Evolutionary conservation across 1,140 invertebrate species (phyloP).

Genomic region (Euborellia annulipes): DNA sequence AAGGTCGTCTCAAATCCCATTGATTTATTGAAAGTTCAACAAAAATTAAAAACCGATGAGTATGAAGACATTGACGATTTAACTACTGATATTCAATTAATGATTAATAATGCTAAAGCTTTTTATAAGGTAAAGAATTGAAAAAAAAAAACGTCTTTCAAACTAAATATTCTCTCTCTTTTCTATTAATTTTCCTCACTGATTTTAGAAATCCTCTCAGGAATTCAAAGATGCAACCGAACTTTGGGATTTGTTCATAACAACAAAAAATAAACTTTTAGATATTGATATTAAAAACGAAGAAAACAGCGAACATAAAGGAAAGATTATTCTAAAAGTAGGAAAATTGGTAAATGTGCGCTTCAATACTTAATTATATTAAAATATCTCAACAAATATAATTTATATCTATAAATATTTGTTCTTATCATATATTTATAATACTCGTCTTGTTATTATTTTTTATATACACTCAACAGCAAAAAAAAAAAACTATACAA

Average conservation of each 20-base stretch:
- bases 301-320: slow-evolving; percentile 28
- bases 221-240: slow-evolving; percentile 86
- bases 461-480: too few species aligned
- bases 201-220: slow-evolving; percentile 46
- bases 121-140: slow-evolving; percentile 67
- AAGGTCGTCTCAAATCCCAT: slow-evolving; percentile 79
- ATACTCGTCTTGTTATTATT: too few species aligned
- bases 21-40: slow-evolving; percentile 84
- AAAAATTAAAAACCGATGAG: slow-evolving; percentile 90
- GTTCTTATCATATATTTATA: too few species aligned
- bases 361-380: too few species aligned
- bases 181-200: slow-evolving; percentile 6
- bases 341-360: slow-evolving; percentile 29
- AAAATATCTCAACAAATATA: too few species aligned
- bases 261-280: slow-evolving; percentile 33
- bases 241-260: slow-evolving; percentile 70
- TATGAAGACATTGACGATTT: slow-evolving; percentile 82
- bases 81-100: slow-evolving; percentile 66
- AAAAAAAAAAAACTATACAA: too few species aligned
- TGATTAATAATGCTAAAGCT: slow-evolving; percentile 81
- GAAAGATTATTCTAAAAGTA: slow-evolving; percentile 40
- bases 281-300: slow-evolving; percentile 27
- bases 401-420: too few species aligned
- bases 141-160: too few species aligned
- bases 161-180: neutral